Evolutionary conservation across 2,113 vertebrate genomes (phyloP).

Genomic region (Gymnocephalus cernua): DNA sequence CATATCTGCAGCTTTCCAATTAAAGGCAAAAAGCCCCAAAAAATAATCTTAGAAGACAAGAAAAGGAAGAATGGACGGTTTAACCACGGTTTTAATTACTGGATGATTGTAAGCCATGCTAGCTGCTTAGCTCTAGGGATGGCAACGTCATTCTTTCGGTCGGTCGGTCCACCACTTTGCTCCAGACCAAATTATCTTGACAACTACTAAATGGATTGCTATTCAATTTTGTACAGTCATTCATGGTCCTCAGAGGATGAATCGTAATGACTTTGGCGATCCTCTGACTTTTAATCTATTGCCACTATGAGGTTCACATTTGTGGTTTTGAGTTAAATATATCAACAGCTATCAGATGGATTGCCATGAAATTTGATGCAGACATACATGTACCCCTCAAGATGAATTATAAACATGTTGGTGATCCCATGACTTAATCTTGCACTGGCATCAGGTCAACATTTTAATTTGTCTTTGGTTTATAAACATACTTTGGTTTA

Average conservation of each 20-base stretch:
- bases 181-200: slow-evolving; percentile 5
- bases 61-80: background rate
- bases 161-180: background rate
- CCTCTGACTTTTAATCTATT: background rate
- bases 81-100: background rate
- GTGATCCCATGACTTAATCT: too few species aligned
- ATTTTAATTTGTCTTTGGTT: too few species aligned
- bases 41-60: background rate
- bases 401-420: too few species aligned
- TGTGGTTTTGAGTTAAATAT: background rate
- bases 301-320: background rate
- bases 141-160: background rate
- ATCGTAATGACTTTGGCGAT: background rate
- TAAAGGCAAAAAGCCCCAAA: too few species aligned
- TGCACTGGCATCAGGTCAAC: too few species aligned
- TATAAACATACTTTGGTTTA: too few species aligned
- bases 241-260: background rate
- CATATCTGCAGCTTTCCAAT: too few species aligned
- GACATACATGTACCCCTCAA: too few species aligned
- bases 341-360: too few species aligned
- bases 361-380: too few species aligned
- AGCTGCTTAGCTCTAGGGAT: background rate
- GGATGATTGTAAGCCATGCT: slow-evolving; percentile 5
- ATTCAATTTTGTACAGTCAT: background rate
- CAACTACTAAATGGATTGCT: background rate